phyloP scores from a whole-genome alignment of 1,140 invertebrate genomes.

The Cardiocondyla obscurior region DNA sequence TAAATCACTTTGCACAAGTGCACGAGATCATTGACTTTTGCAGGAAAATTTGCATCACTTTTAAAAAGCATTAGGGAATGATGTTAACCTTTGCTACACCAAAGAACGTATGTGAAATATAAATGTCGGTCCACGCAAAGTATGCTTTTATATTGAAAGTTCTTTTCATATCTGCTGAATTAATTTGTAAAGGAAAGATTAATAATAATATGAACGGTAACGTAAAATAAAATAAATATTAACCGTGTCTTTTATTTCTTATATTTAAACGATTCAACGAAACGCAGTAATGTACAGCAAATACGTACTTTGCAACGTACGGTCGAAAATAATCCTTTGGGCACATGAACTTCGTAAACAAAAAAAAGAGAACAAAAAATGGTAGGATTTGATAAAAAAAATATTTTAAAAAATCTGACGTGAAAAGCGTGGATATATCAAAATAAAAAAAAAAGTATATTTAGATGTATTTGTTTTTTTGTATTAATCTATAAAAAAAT shows the following conservation, averaged over 20 bases:
- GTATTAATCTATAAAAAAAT: not conserved
- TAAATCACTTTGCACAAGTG: slow-evolving; percentile 27
- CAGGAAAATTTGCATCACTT: slow-evolving; percentile 28
- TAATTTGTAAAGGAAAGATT: not conserved
- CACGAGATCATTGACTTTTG: not conserved
- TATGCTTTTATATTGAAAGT: not conserved
- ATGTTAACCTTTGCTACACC: not conserved
- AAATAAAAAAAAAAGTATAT: not conserved
- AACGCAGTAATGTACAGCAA: not conserved
- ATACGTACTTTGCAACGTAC: slow-evolving; percentile 13
- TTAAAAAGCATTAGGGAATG: slow-evolving; percentile 9
- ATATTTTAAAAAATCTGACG: too few species aligned
- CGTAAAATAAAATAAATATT: not conserved
- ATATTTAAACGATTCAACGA: too few species aligned
- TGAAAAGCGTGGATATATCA: not conserved
- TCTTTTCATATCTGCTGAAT: not conserved
- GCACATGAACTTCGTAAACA: not conserved
- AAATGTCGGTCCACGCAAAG: not conserved
- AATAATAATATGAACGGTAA: not conserved
- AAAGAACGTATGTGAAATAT: not conserved
- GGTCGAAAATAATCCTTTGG: not conserved
- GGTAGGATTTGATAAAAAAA: not conserved
- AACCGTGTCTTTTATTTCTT: not conserved
- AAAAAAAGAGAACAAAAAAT: too few species aligned
- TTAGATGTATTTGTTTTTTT: not conserved